phyloP scores from a whole-genome alignment of 2,888 invertebrate genomes.

The Notodonta ziczac region DNA sequence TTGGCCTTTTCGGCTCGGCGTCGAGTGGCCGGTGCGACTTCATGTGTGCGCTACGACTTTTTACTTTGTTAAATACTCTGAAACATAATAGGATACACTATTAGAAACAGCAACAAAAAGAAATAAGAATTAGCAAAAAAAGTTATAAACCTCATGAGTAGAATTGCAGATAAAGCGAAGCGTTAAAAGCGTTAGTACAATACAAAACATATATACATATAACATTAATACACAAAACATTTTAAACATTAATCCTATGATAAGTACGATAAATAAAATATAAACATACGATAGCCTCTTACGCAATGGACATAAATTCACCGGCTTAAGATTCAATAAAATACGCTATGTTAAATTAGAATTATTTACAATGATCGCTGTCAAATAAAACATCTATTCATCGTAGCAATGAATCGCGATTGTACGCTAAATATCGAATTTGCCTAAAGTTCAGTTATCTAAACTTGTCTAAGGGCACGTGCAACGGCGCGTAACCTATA shows the following conservation, averaged over 20 bases:
- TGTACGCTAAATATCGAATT: conserved; percentile 22
- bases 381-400: conserved; percentile 45
- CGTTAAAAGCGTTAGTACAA: conserved; percentile 63
- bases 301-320: conserved; percentile 69
- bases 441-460: conserved; percentile 24
- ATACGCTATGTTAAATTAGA: conserved; percentile 54
- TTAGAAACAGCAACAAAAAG: conserved; percentile 74
- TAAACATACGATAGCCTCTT: conserved; percentile 49
- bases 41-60: conserved; percentile 99
- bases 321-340: conserved; percentile 61
- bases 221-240: conserved; percentile 65
- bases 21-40: conserved; percentile 98
- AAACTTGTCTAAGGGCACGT: conserved; percentile 18
- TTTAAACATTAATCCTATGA: conserved; percentile 57
- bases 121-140: conserved; percentile 50
- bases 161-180: conserved; percentile 62
- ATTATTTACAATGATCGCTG: conserved; percentile 70
- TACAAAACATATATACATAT: conserved; percentile 64
- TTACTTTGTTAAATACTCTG: conserved; percentile 99
- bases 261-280: conserved; percentile 65
- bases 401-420: conserved; percentile 38
- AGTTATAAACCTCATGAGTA: conserved; percentile 50
- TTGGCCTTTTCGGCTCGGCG: conserved; percentile 89
- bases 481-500: conserved; percentile 31
- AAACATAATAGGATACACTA: conserved; percentile 81